Conservation (phyloP, 2,888 invertebrate genomes). For the Syritta pipiens region DNA sequence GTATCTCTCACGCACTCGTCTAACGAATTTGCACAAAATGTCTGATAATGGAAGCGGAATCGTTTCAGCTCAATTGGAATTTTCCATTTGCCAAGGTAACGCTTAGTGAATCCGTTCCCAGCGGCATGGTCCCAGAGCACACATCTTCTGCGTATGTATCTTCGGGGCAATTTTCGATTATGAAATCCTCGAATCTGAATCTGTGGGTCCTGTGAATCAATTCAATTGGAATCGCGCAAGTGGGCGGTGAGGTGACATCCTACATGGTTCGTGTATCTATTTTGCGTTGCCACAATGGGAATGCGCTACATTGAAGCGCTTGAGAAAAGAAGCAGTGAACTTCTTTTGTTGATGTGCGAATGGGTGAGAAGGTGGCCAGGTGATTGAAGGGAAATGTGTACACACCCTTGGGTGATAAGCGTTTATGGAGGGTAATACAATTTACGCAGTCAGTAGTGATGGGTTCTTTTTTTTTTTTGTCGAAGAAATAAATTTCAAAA, state of each 20-base stretch:
- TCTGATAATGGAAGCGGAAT: slow-evolving; percentile 19
- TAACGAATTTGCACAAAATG: slow-evolving; percentile 5
- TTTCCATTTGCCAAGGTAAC: slow-evolving; percentile 20
- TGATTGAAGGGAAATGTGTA: no score
- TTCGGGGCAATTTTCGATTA: slow-evolving; percentile 47
- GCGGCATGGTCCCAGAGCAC: not conserved
- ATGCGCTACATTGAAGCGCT: slow-evolving; percentile 10
- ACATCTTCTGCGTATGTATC: not conserved
- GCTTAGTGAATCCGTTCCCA: not conserved
- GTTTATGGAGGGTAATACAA: no score
- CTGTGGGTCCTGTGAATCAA: slow-evolving; percentile 33
- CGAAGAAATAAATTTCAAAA: no score
- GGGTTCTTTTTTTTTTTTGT: no score
- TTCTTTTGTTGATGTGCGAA: no score
- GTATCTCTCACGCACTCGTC: not conserved
- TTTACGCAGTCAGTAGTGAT: no score
- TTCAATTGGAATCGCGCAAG: slow-evolving; percentile 32
- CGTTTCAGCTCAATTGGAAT: slow-evolving; percentile 32
- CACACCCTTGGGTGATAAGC: no score
- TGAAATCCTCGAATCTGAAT: slow-evolving; percentile 42
- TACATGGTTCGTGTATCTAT: not conserved
- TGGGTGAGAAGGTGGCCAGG: no score
- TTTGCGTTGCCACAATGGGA: slow-evolving; percentile 9
- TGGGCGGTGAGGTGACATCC: not conserved
- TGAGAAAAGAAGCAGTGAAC: no score